These are phyloP conservation scores for Campoplex capitator DNA, from an alignment of 2,888 invertebrate species.

Conservation along the genomic window DNA sequence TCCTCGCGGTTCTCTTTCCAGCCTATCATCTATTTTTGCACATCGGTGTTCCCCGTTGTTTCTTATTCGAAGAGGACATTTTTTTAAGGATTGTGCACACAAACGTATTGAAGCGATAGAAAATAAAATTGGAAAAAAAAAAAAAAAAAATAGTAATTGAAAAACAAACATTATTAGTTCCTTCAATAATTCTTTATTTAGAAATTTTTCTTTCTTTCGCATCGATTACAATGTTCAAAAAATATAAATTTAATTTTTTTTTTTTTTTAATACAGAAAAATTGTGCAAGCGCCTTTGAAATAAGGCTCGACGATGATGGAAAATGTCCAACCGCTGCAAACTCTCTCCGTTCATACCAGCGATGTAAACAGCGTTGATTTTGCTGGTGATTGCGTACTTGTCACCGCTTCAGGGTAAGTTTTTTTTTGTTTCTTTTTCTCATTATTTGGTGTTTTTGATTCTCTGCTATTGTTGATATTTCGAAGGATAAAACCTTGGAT, in stretches of 20 bases:
- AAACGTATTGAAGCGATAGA: background rate
- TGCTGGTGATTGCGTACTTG: constrained; percentile 86
- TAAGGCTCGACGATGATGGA: constrained; percentile 65
- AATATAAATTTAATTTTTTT: background rate
- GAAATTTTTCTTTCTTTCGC: background rate
- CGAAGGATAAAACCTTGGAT: background rate
- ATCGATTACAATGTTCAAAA: background rate
- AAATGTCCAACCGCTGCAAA: constrained; percentile 84
- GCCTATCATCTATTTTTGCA: constrained; percentile 15
- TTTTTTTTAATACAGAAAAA: constrained; percentile 21
- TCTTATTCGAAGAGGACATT: background rate
- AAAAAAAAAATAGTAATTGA: background rate
- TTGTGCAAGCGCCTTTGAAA: constrained; percentile 13
- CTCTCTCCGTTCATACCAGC: constrained; percentile 86
- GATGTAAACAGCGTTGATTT: constrained; percentile 89
- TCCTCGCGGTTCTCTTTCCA: background rate
- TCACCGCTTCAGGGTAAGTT: constrained; percentile 88
- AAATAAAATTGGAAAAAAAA: background rate
- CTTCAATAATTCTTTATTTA: too few relatives aligned
- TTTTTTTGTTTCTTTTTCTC: background rate
- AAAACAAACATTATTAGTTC: background rate
- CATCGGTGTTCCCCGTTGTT: background rate
- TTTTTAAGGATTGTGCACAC: background rate
- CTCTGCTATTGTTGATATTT: background rate
- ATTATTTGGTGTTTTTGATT: background rate